Evolutionary conservation across 2,113 vertebrate species (phyloP).

Genomic region (Emydocephalus ijimae): DNA sequence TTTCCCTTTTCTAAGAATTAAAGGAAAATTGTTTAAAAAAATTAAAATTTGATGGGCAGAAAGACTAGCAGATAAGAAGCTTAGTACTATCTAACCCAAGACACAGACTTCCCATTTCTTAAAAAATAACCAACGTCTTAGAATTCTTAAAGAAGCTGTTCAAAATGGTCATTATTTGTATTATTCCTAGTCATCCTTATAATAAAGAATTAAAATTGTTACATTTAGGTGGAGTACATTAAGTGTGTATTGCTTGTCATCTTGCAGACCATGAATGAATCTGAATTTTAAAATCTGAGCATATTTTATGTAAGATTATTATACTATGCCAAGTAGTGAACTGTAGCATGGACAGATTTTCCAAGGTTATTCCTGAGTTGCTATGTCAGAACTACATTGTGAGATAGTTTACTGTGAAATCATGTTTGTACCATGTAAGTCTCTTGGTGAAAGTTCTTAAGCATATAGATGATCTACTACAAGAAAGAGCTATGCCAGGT

Average conservation of each 20-base stretch:
- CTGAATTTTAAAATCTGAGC: not conserved
- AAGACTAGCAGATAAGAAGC: not conserved
- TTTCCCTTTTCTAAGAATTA: not conserved
- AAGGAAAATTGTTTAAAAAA: not conserved
- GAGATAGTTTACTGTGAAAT: not conserved
- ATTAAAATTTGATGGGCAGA: not conserved
- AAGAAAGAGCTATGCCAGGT: not conserved
- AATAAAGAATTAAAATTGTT: not conserved
- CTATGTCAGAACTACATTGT: not conserved
- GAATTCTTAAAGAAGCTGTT: not conserved
- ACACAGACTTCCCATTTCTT: not conserved
- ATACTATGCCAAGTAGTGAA: not conserved
- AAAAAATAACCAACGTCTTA: not conserved
- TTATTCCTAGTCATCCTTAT: not conserved
- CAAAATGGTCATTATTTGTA: not conserved
- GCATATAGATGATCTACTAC: not conserved
- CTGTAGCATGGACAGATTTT: not conserved
- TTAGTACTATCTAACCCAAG: not conserved
- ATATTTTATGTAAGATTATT: not conserved
- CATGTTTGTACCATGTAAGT: not conserved
- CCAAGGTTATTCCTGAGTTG: not conserved
- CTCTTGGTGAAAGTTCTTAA: not conserved
- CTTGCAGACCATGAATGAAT: not conserved
- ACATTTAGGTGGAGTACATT: not conserved
- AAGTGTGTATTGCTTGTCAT: not conserved